A percentile compares a stretch with the other conserved stretches of the same genome.
Conservation (phyloP, 2,113 vertebrate genomes). For the Tetrax tetrax region DNA sequence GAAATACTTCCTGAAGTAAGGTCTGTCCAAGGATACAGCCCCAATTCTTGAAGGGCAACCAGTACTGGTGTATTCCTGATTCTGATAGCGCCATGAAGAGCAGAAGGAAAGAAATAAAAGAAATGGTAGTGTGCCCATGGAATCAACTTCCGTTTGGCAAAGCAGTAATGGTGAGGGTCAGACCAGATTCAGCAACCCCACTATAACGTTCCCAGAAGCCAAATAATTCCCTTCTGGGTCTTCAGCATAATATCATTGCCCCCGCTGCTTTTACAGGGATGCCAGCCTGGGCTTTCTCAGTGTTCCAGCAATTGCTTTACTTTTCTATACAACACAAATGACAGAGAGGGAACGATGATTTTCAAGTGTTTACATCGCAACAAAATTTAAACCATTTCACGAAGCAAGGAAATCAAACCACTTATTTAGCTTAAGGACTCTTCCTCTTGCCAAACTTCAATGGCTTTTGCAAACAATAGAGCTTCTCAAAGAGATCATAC, state of each 20-base stretch:
- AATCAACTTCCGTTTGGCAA: background rate
- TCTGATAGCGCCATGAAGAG: background rate
- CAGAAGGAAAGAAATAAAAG: background rate
- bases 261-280: background rate
- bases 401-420: constrained; percentile 19
- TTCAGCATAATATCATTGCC: background rate
- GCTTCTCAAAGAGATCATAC: constrained; percentile 8
- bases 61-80: background rate
- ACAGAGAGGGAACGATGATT: background rate
- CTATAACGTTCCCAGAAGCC: background rate
- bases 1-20: background rate
- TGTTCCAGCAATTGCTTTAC: background rate
- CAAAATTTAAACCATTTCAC: constrained; percentile 17
- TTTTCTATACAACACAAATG: background rate
- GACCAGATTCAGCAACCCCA: background rate
- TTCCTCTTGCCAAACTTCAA: background rate
- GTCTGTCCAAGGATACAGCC: background rate
- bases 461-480: constrained; percentile 31
- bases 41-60: background rate
- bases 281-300: background rate
- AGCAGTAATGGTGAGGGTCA: background rate
- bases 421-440: constrained; percentile 9
- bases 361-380: background rate
- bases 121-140: background rate
- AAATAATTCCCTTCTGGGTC: background rate